Base-by-base conservation (phyloP, 2,888 invertebrate species). In the Tethea ocularis region DNA sequence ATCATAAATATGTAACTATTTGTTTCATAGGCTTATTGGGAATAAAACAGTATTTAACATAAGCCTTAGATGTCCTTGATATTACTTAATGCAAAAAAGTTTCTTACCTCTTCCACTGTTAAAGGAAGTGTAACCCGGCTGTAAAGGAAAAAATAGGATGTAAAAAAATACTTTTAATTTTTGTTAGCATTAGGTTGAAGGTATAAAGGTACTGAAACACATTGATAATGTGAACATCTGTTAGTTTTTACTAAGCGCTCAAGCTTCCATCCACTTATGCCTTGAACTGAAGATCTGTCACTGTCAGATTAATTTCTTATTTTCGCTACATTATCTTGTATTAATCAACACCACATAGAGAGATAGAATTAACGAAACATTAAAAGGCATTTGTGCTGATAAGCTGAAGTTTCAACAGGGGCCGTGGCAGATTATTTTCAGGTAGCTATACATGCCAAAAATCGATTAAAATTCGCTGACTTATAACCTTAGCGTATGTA, bases 91-190 rank as follows among this genome's bases (percentile, higher is more conserved):
- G 22, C 13, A 26, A 20, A 62, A 59, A 62, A 41, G 60, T 60
- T 62, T 65, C 96, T 95, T 94, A 98, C 98, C 97, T 99, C 98
- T 94, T 99, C 98, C 76, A 99, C 98, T 80, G 98, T 98, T 91
- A 99, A 95, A 85, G 98, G 98, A 91, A 99, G 95, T 89, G 98
- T 97, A 83, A 99, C 97, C 86, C 99, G 98, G 94, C 98, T 98
- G 95, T 86, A 95, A 95, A 86, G 78, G 87, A 90, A 83, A 74
- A 64, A 58, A 57, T 56, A 51, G 22, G 55, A 54, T 61, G n/a
- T 24, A 52, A 41, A 38, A 20, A 46, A 46, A 13, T 20, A 20
- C 20, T 20, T 46, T 13, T 10, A 20, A 41, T 46, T 20, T 17
- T 3, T 10, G 15, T 46, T 20, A 46, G 2, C 41, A 15, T n/a